Conservation (phyloP, 2,888 invertebrate genomes). For the Acholoe squamosa region DNA sequence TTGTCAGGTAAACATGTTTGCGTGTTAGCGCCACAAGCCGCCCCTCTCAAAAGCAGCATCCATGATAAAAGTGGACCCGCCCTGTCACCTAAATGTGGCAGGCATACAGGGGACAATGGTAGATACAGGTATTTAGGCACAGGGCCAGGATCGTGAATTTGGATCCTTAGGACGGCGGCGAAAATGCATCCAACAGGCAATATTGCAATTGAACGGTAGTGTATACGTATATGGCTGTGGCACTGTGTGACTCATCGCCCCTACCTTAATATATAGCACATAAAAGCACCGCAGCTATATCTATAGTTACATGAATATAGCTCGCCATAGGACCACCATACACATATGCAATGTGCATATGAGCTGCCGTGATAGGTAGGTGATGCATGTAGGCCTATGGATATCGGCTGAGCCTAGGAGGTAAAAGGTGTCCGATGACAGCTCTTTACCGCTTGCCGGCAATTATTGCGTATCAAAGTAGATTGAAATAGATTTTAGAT, state of each 20-base stretch:
- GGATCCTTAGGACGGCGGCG: neutral
- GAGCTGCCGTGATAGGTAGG: too few species aligned
- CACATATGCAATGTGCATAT: too few species aligned
- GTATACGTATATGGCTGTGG: too few species aligned
- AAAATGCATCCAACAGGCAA: slow-evolving; percentile 21
- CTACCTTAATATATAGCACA: too few species aligned
- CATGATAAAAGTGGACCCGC: neutral
- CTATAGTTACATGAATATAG: too few species aligned
- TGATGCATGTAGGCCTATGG: too few species aligned
- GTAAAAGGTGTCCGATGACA: neutral
- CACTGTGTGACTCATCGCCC: too few species aligned
- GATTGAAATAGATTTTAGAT: slow-evolving; percentile 14
- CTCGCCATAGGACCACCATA: too few species aligned
- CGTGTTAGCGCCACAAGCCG: neutral
- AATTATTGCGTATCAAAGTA: neutral
- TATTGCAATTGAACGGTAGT: neutral
- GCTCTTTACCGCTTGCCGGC: neutral
- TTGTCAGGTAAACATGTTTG: slow-evolving; percentile 32
- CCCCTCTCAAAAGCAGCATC: neutral
- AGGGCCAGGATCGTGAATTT: neutral
- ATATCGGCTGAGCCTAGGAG: neutral
- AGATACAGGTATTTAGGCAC: neutral
- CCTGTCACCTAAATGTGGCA: neutral
- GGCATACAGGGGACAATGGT: too few species aligned
- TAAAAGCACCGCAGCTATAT: too few species aligned